Base-by-base conservation (phyloP, 1,140 invertebrate genomes). In the Zaprionus davidi region DNA sequence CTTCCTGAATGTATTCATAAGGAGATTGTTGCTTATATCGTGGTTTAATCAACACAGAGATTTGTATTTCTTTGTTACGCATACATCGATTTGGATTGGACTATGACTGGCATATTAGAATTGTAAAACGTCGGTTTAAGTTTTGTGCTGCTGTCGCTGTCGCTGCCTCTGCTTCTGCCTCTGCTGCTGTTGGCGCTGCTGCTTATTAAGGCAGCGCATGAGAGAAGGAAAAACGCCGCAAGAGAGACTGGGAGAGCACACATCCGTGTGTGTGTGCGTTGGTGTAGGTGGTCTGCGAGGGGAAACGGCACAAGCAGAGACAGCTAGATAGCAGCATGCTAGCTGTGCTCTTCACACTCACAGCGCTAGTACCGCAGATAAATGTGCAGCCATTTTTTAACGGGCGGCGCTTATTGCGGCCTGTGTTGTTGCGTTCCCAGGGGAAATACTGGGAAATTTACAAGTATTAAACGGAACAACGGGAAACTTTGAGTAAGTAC, bases 361-460 rank as follows among this genome's bases (percentile, higher is more conserved):
- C 12, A 22, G 7, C 3, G 3, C 1, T 38, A 38, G 56, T 38
- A 59, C 76, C 26, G 34, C 49, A 88, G 85, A 90, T 88, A 88
- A 90, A 82, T 81, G 51, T 64, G 85, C 85, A 90, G 85, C 85
- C 85, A 88, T 88, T 88, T 88, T 88, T 90, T 79, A 74, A 63
- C 78, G 65, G 86, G 85, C 84, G 84, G 86, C 55, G 83, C 84
- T 76, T 72, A 68, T 36, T 12, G 12, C 31, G 24, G 46, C 58
- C 46, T 62, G 76, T 55, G 58, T 58, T 56, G 22, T 17, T 62
- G 12, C 22, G 22, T 53, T 15, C 34, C 20, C 24, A 57, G 85
- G 81, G 79, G 60, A 90, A 88, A 90, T 88, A 90, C 26, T 65
- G 85, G 85, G 85, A 90, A 90, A 85, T 85, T 79, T 57, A 15